phyloP scores from a whole-genome alignment of 2,113 vertebrate genomes.

The Mesembrinibis cayennensis region DNA sequence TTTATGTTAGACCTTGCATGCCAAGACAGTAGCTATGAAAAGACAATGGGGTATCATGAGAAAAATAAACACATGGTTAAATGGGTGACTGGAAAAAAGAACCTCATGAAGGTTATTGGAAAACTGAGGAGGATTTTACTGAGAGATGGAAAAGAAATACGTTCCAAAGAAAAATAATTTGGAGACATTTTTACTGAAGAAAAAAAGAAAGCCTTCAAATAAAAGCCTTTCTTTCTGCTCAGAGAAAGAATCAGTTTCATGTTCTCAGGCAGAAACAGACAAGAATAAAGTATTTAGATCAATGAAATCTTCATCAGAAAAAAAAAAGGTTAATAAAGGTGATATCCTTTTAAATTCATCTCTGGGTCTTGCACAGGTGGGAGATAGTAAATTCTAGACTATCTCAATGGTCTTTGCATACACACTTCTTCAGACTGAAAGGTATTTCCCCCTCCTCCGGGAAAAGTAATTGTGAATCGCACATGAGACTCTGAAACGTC shows the following conservation, averaged over 20 bases:
- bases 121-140: neutral
- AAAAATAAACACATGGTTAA: constrained; percentile 35
- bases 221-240: neutral
- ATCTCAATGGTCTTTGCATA: neutral
- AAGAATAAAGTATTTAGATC: neutral
- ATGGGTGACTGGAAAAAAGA: neutral
- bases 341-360: neutral
- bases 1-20: constrained; percentile 12
- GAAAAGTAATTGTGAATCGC: neutral
- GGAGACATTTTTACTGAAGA: neutral
- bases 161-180: neutral
- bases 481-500: neutral
- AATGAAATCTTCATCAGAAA: neutral
- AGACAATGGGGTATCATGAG: neutral
- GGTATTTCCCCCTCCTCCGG: neutral
- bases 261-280: neutral
- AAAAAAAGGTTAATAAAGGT: neutral
- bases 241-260: neutral
- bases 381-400: constrained; percentile 24
- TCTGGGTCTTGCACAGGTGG: neutral
- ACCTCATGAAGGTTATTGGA: neutral
- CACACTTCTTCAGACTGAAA: neutral
- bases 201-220: neutral
- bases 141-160: neutral
- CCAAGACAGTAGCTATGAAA: constrained; percentile 26